Evolutionary conservation across 2,888 invertebrate species (phyloP).

Genomic region (Leptinotarsa tumamoca): DNA sequence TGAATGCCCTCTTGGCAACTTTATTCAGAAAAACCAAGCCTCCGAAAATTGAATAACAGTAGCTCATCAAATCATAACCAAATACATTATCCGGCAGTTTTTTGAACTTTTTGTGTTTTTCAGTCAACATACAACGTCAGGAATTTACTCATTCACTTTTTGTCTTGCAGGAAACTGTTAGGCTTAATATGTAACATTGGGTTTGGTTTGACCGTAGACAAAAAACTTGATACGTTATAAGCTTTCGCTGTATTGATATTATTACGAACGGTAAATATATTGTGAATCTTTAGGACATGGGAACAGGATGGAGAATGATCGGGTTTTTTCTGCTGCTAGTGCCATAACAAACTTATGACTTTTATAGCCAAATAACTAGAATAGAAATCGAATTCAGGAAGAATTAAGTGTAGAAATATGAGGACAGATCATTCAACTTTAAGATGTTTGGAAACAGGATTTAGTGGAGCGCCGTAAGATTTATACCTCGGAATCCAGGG

Average conservation of each 20-base stretch:
- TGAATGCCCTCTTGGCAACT: not conserved
- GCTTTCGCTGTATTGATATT: not conserved
- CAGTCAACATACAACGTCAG: not conserved
- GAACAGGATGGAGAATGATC: not conserved
- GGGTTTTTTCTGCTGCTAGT: too few species aligned
- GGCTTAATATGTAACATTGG: not conserved
- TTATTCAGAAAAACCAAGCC: not conserved
- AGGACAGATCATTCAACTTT: too few species aligned
- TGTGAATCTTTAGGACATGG: not conserved
- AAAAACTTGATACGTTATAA: not conserved
- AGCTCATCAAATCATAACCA: not conserved
- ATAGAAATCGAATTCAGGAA: too few species aligned
- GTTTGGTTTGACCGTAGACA: not conserved
- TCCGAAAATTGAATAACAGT: slow-evolving; percentile 1
- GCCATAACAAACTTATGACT: too few species aligned
- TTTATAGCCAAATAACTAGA: too few species aligned
- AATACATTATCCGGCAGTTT: not conserved
- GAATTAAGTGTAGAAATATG: too few species aligned
- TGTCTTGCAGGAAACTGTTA: not conserved
- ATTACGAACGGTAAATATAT: not conserved
- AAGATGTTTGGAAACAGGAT: too few species aligned
- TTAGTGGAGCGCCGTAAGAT: too few species aligned
- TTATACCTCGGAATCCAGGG: too few species aligned
- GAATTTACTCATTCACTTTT: slow-evolving; percentile 7
- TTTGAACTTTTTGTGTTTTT: not conserved